Evolutionary conservation across 2,888 invertebrate genomes (phyloP).

Genomic region (Tinea pellionella): DNA sequence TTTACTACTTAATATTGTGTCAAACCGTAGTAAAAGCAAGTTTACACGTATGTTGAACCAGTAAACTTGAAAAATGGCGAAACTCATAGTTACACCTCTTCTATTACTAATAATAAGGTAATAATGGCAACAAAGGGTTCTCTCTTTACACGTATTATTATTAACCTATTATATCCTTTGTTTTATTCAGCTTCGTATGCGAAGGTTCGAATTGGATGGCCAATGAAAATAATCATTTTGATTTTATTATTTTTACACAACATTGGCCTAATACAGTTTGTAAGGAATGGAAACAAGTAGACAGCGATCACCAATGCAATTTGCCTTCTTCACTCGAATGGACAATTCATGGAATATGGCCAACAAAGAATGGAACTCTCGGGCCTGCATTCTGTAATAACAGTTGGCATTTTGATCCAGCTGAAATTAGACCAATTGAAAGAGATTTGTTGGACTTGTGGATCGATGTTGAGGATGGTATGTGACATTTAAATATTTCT

Average conservation of each 20-base stretch:
- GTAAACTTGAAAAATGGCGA: background rate
- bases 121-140: background rate
- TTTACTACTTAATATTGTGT: background rate
- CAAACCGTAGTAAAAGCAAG: background rate
- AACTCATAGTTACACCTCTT: background rate
- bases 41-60: background rate
- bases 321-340: constrained; percentile 74
- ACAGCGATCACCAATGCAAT: constrained; percentile 70
- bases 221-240: background rate
- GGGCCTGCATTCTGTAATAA: constrained; percentile 81
- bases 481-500: constrained; percentile 15
- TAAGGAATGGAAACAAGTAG: constrained; percentile 74
- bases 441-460: constrained; percentile 71
- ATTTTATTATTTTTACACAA: constrained; percentile 80
- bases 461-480: constrained; percentile 77
- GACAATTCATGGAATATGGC: constrained; percentile 89
- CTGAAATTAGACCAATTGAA: constrained; percentile 69
- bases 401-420: constrained; percentile 74
- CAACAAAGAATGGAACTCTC: constrained; percentile 73
- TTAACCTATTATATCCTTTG: background rate
- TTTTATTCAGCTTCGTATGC: background rate
- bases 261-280: constrained; percentile 83
- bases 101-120: background rate
- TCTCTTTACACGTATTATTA: background rate
- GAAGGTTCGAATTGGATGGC: background rate